Base-by-base conservation (phyloP, 2,797 vertebrate genomes). In the Brachyalestes nurse region DNA sequence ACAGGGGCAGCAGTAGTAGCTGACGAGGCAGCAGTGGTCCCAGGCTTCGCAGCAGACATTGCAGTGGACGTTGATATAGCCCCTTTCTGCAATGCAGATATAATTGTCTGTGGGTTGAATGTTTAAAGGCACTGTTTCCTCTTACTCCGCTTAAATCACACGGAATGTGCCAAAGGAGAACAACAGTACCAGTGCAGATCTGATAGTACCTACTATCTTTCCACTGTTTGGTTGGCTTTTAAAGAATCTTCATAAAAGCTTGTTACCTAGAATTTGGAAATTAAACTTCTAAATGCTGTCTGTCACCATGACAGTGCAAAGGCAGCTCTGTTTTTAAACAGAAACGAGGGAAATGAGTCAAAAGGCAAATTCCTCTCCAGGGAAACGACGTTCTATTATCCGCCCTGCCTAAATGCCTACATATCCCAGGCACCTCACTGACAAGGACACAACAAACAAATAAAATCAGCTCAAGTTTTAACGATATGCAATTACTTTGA, bases 41-140 rank as follows among this genome's bases (percentile, higher is more conserved):
- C 82, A 1, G 80, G 60, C 69, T 82, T 71, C 53, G 62, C 57
- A 69, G 80, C 53, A 82, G 87, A 88, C 51, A 89, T 72, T 78
- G 90, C 88, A 89, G 92, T 90, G 80, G 84, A 21, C 0, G 91
- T 86, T 2, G 91, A 83, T 9, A 87, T 82, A 16, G 90, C 67
- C 78, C 85, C 84, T 82, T 89, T 93, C 93, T 94, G 93, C 77
- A 93, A 93, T 0, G 89, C 84, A 91, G 85, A 87, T 23, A 49
- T 83, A 84, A 76, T 84, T 47, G 66, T 87, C 28, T 34, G 83
- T 34, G 34, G 34, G 34, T 34, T 4, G 34, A 4, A 34, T 4
- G 4, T 34, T 34, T 34, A 2, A 34, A 34, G 34, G 34, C 34
- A 34, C 34, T 34, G 2, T 34, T 34, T 34, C 34, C 34, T 34